These are phyloP conservation scores for Corythaixoides concolor DNA, from an alignment of 2,113 vertebrate species.

Conservation along the genomic window DNA sequence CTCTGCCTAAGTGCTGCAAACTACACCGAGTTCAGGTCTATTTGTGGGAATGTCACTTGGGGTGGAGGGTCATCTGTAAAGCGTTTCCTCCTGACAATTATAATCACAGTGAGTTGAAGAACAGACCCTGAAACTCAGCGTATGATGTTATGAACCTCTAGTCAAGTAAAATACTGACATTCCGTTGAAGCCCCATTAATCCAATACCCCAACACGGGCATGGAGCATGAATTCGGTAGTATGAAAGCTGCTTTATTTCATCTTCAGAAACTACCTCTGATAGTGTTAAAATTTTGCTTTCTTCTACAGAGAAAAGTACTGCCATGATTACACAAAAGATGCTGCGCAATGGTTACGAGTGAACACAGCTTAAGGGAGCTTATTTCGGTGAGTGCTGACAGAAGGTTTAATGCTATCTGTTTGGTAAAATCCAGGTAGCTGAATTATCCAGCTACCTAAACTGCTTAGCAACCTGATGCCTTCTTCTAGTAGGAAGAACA, in stretches of 20 bases:
- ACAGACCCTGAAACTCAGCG: not conserved
- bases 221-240: not conserved
- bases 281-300: not conserved
- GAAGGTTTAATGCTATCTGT: not conserved
- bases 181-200: constrained; percentile 27
- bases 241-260: constrained; percentile 13
- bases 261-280: not conserved
- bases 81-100: not conserved
- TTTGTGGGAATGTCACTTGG: constrained; percentile 11
- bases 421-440: not conserved
- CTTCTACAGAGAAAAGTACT: not conserved
- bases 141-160: constrained; percentile 19
- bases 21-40: not conserved
- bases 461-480: not conserved
- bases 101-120: constrained; percentile 27
- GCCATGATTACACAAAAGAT: not conserved
- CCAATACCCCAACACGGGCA: not conserved
- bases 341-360: not conserved
- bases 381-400: not conserved
- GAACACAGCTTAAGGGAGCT: not conserved
- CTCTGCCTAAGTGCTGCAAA: constrained; percentile 16
- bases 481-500: not conserved
- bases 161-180: constrained; percentile 13
- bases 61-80: constrained; percentile 40
- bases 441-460: not conserved